Base-by-base conservation (phyloP, 2,888 invertebrate genomes). In the Myopa testacea region DNA sequence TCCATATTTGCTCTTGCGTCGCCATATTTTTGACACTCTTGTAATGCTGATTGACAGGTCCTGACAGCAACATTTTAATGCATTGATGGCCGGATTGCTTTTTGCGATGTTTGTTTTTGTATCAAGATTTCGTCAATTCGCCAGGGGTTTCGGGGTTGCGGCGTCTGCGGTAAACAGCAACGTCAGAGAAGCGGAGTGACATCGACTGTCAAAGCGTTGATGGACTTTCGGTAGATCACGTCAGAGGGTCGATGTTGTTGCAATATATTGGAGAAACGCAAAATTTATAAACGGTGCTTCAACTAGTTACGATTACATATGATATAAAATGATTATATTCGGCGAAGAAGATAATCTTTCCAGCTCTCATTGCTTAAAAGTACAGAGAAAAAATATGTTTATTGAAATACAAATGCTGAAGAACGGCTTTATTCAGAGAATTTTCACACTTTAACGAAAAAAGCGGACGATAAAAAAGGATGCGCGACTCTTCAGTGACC, bases 11-110 rank as follows among this genome's bases (percentile, higher is more conserved):
- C 37, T 14, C 65, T 38, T 38, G 34, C 34, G 19, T 14, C 38
- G 65, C 65, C 38, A 38, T 58, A 58, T 75, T 67, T 68, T 69
- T 69, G 69, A 65, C 58, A 37, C 40, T 58, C 34, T 19, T 69
- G 75, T 75, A 68, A 69, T 75, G 68, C 68, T 75, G 75, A 75
- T 69, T 75, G 75, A 75, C 75, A 75, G 68, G 26, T 75, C 60
- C 50, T 68, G 75, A 69, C 69, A 75, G 69, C 45, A 16, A 60
- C 68, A 69, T 75, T 55, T 69, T 60, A 69, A 58, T 60, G 58
- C 58, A 75, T 45, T 52, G 26, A 34, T 68, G 45, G 65, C 10
- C 4, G 38, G 34, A 65, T 65, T 10, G 37, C 38, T 38, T 55
- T 4, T 37, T 4, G 10, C 7, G 14, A 38, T 65, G 65, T 65